Evolutionary conservation across 2,797 vertebrate species (phyloP).

Genomic region (Danio tinwini): DNA sequence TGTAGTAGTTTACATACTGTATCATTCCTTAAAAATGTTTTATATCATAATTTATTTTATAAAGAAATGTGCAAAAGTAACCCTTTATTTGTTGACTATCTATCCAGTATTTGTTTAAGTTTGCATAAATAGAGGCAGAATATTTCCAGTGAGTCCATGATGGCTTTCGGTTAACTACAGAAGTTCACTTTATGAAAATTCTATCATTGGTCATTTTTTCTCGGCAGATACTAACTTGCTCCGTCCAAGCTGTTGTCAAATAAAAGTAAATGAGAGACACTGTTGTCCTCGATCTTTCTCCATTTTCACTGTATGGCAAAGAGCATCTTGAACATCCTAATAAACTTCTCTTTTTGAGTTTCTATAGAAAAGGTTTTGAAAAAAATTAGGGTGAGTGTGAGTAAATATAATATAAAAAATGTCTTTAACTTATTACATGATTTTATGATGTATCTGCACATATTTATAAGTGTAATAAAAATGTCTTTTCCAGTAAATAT

Average conservation of each 20-base stretch:
- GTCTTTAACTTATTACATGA: background rate
- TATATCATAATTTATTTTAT: too few relatives aligned
- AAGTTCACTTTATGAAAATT: background rate
- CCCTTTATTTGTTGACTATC: too few relatives aligned
- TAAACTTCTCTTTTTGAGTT: background rate
- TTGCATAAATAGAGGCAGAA: too few relatives aligned
- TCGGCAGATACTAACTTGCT: background rate
- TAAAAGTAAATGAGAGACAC: background rate
- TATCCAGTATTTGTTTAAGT: too few relatives aligned
- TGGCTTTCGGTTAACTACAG: background rate
- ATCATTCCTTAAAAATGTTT: too few relatives aligned
- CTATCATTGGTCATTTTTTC: background rate
- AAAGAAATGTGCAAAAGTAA: too few relatives aligned
- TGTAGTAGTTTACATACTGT: too few relatives aligned
- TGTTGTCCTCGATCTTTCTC: too few relatives aligned
- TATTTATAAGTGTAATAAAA: background rate
- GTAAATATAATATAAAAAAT: background rate
- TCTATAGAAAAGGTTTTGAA: background rate
- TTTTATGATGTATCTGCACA: background rate
- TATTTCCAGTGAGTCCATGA: too few relatives aligned
- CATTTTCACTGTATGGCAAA: background rate
- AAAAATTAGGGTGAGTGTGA: background rate
- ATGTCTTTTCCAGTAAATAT: background rate
- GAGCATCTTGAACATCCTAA: background rate
- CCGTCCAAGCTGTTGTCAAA: background rate